Evolutionary conservation across 2,888 invertebrate species (phyloP).

Genomic region (Apotomis turbidana): DNA sequence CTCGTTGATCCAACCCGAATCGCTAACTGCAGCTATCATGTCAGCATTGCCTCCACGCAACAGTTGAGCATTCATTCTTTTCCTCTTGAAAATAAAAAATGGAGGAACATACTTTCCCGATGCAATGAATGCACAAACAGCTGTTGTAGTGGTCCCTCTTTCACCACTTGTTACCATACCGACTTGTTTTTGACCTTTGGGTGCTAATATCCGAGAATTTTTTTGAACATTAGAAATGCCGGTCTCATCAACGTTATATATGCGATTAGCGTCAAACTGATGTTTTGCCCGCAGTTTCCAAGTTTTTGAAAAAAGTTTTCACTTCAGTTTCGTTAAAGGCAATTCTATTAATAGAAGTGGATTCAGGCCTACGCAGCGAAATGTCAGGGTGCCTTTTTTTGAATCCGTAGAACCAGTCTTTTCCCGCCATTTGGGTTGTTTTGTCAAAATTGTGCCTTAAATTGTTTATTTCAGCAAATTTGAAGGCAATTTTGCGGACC

Average conservation of each 20-base stretch:
- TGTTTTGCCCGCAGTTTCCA: constrained; percentile 38
- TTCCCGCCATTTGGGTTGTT: constrained; percentile 38
- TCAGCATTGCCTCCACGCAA: constrained; percentile 11
- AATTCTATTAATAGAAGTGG: constrained; percentile 43
- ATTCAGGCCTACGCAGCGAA: constrained; percentile 37
- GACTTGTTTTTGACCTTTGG: constrained; percentile 50
- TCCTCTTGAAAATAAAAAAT: constrained; percentile 53
- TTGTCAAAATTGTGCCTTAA: constrained; percentile 41
- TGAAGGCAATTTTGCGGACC: constrained; percentile 41
- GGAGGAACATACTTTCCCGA: constrained; percentile 49
- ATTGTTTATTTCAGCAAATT: constrained; percentile 42
- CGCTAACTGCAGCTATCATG: too few species aligned
- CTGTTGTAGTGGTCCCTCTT: constrained; percentile 48
- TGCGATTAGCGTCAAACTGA: too few species aligned
- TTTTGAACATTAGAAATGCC: constrained; percentile 42
- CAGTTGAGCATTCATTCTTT: constrained; percentile 37
- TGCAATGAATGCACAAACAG: constrained; percentile 53
- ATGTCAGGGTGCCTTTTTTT: constrained; percentile 22
- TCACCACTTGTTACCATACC: constrained; percentile 49
- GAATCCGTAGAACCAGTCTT: constrained; percentile 38
- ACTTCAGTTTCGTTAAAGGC: constrained; percentile 44
- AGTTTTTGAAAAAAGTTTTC: constrained; percentile 39
- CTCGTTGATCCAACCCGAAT: constrained; percentile 48
- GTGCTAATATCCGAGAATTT: constrained; percentile 40
- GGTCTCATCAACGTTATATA: too few species aligned